These are phyloP conservation scores for Calephelis nemesis DNA, from an alignment of 1,140 invertebrate species.

Conservation along the genomic window DNA sequence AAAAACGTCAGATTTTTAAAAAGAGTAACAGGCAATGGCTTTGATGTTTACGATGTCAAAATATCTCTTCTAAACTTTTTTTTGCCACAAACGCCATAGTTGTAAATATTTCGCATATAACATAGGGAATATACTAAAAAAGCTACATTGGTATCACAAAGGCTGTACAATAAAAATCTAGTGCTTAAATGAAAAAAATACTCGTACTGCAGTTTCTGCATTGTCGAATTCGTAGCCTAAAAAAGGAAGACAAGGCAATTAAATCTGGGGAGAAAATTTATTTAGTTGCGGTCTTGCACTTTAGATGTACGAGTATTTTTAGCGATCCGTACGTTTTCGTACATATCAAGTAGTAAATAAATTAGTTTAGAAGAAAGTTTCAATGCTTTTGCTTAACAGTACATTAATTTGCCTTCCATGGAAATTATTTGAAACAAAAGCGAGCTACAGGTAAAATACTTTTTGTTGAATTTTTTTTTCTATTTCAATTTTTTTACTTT, in stretches of 20 bases:
- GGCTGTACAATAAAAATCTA: conserved; percentile 16
- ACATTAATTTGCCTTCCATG: too few species aligned
- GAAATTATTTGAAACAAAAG: too few species aligned
- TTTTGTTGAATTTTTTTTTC: too few species aligned
- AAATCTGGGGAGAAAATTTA: conserved; percentile 15
- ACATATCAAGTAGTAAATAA: conserved; percentile 9
- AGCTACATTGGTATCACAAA: conserved; percentile 13
- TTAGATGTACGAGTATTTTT: conserved; percentile 13
- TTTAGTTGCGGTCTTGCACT: conserved; percentile 16
- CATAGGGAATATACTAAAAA: neutral
- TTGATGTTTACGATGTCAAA: conserved; percentile 14
- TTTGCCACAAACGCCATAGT: neutral
- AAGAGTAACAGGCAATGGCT: conserved; percentile 15
- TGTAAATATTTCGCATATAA: neutral
- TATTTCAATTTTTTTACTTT: too few species aligned
- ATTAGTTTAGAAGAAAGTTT: neutral
- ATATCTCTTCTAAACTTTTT: neutral
- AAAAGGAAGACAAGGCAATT: conserved; percentile 13
- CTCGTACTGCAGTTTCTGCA: conserved; percentile 17
- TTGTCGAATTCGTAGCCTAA: conserved; percentile 12
- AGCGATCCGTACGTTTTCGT: conserved; percentile 15
- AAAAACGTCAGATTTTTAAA: conserved; percentile 18
- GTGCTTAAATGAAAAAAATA: conserved; percentile 13
- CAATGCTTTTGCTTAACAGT: too few species aligned
- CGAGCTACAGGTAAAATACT: too few species aligned